Conservation (phyloP, 2,888 invertebrate genomes). For the Heterodera filipjevi region DNA sequence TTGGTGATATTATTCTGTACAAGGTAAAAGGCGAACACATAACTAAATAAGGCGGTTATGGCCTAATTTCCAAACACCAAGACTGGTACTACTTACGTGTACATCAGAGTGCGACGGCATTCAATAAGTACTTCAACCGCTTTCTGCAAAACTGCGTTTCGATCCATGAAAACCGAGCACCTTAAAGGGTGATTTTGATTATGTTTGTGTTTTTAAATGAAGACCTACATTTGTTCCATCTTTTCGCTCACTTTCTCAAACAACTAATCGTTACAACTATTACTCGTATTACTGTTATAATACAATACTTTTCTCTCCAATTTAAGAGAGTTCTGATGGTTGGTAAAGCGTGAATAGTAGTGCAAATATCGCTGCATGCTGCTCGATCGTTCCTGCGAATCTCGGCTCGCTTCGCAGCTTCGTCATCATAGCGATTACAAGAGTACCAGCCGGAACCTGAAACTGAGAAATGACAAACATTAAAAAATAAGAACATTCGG, state of each 20-base stretch:
- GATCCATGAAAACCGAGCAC: constrained; percentile 81
- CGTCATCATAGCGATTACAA: constrained; percentile 90
- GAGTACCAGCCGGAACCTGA: constrained; percentile 74
- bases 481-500: background rate
- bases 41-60: constrained; percentile 88
- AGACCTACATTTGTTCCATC: constrained; percentile 95
- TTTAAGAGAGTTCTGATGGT: constrained; percentile 96
- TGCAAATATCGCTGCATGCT: constrained; percentile 88
- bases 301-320: constrained; percentile 84
- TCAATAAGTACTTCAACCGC: constrained; percentile 73
- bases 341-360: constrained; percentile 98
- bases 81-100: constrained; percentile 65
- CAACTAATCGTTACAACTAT: constrained; percentile 68
- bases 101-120: constrained; percentile 94
- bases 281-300: background rate
- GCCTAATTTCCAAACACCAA: too few relatives aligned
- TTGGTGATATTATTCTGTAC: constrained; percentile 92
- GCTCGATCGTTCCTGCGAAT: constrained; percentile 77
- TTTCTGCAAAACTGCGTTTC: constrained; percentile 98
- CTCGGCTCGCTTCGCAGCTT: constrained; percentile 93
- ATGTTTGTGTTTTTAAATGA: background rate
- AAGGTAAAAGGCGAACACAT: constrained; percentile 97
- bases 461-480: background rate
- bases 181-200: background rate
- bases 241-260: constrained; percentile 93